Evolutionary conservation across 2,113 vertebrate genomes (phyloP), one percentile per base, ranked within the genome.

Genomic region (Thryonomys swinderianus): DNA sequence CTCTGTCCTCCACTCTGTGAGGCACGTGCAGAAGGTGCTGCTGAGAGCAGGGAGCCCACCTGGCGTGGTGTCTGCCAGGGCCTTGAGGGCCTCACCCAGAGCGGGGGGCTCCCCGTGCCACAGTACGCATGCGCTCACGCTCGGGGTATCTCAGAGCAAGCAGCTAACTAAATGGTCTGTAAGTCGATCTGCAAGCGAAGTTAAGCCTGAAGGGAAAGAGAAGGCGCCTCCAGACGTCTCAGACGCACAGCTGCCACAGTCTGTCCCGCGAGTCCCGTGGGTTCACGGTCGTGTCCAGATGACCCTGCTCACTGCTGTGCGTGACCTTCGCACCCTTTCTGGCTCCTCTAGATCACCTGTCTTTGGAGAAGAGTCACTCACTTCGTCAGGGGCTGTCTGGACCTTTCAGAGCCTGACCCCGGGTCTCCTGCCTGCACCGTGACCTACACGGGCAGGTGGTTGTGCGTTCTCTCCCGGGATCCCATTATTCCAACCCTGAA

Each of bases 371-470:
- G 20, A 30, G 51, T 21, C 34, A 27, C 13, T 32, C 12, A 8
- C 14, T 48, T 2, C 13, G 34, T 7, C 4, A 51, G 11, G 23
- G 16, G 4, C 23, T 8, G 55, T 13, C 53, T 45, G 34, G 4
- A 32, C 1, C 73, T 55, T 81, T 53, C 57, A 59, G 64, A 95
- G 64, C 27, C 27, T 12, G 25, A 3, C 18, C 8, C 0, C 2
- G 12, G 16, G 40, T 27, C 20, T 53, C 23, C 42, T 12, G 7
- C 25, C 30, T 0, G 53, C 8, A 5, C 23, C 17, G n/a, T 37
- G 21, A 6, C 30, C 51, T 59, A 25, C 40, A 0, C 0, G 42
- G 7, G 32, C 18, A 40, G n/a, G 9, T 0, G 20, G 2, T n/a
- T 3, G 13, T 9, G 12, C 20, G 8, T 25, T 18, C 53, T 57